These are phyloP conservation scores for Natator depressus DNA, from an alignment of 2,113 vertebrate genomes.

Conservation along the genomic window DNA sequence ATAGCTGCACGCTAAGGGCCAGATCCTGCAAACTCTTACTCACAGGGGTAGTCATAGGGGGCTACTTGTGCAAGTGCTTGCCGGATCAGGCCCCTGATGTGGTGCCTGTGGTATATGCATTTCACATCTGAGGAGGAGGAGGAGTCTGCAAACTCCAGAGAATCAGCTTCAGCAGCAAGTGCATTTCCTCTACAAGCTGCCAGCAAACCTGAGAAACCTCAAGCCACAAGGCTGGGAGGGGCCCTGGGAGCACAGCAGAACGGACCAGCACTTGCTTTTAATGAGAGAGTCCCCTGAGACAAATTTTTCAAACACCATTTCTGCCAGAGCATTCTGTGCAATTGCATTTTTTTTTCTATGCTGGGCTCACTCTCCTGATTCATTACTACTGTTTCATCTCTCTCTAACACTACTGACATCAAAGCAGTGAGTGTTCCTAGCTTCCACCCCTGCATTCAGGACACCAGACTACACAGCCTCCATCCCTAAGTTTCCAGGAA, in stretches of 20 bases:
- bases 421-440: neutral
- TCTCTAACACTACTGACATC: neutral
- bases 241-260: conserved; percentile 26
- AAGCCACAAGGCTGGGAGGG: conserved; percentile 36
- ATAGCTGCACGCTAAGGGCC: neutral
- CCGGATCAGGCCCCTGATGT: fast-evolving
- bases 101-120: fast-evolving
- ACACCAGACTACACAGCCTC: neutral
- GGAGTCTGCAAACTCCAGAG: neutral
- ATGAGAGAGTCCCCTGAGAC: neutral
- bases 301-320: neutral
- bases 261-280: conserved; percentile 21
- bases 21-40: fast-evolving
- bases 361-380: neutral
- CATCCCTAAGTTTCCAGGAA: neutral
- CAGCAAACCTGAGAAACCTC: conserved; percentile 65
- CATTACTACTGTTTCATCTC: neutral
- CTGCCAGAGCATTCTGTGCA: neutral
- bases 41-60: neutral
- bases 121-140: neutral
- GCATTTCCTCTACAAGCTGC: conserved; percentile 34
- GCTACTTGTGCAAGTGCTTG: neutral
- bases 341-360: neutral
- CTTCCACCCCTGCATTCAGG: neutral
- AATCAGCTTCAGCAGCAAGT: conserved; percentile 16